These are phyloP conservation scores for Venusia cambrica DNA, from an alignment of 2,888 invertebrate species.

Conservation along the genomic window DNA sequence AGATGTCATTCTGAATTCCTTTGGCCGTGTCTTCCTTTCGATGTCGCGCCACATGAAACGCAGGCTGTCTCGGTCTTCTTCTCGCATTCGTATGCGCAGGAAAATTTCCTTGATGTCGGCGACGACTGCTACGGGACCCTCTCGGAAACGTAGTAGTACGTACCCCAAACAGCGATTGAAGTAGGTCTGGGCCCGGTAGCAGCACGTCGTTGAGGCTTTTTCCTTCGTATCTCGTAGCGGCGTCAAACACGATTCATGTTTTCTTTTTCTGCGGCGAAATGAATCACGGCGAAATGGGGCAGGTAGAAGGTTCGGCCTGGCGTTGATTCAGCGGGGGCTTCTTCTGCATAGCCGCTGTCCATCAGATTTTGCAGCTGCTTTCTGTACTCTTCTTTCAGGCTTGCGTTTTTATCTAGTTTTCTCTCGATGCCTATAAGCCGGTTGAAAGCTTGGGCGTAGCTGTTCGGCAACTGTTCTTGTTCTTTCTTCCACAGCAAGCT, in stretches of 20 bases:
- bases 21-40: not conserved
- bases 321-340: not conserved
- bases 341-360: conserved; percentile 20
- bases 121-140: conserved; percentile 10
- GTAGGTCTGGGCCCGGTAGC: conserved; percentile 32
- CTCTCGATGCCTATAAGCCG: conserved; percentile 12
- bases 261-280: conserved; percentile 18
- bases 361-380: conserved; percentile 17
- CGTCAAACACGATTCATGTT: conserved; percentile 14
- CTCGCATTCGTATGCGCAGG: conserved; percentile 5
- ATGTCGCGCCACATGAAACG: conserved; percentile 18
- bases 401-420: conserved; percentile 11
- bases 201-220: conserved; percentile 20
- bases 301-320: conserved; percentile 15
- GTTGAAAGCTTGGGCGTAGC: conserved; percentile 3
- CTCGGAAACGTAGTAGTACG: conserved; percentile 35
- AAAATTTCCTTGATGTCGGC: conserved; percentile 24
- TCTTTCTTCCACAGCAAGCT: conserved; percentile 21
- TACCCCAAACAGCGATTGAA: conserved; percentile 31
- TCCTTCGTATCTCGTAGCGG: conserved; percentile 20
- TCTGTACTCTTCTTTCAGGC: conserved; percentile 7
- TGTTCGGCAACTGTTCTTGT: conserved; percentile 10
- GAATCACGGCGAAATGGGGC: conserved; percentile 26
- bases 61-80: conserved; percentile 12
- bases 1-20: conserved; percentile 20